Conservation (phyloP, 2,888 invertebrate species). For the Lutraria lutraria region DNA sequence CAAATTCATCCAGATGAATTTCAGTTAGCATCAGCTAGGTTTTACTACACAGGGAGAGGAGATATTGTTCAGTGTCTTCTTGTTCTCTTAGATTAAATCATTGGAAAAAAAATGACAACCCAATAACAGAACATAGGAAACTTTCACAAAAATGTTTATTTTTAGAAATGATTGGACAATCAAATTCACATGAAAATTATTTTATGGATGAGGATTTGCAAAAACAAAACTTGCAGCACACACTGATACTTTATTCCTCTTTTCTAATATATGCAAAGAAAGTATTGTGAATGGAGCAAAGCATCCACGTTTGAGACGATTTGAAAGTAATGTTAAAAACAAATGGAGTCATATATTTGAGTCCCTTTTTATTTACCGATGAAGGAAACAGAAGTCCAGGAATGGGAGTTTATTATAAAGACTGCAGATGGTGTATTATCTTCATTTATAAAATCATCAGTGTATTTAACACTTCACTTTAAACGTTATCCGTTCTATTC, state of each 20-base stretch:
- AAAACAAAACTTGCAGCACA: no score
- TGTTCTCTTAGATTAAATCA: conserved; percentile 22
- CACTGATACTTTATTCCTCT: conserved; percentile 52
- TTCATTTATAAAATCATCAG: conserved; percentile 57
- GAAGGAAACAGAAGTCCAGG: conserved; percentile 55
- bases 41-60: conserved; percentile 34
- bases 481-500: no score
- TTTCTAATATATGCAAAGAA: conserved; percentile 57
- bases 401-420: conserved; percentile 61
- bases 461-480: no score
- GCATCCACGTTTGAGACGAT: conserved; percentile 34
- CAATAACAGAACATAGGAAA: conserved; percentile 23
- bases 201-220: no score
- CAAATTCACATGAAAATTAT: no score
- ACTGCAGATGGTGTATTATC: conserved; percentile 49
- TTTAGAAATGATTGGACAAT: conserved; percentile 49
- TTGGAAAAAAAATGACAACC: conserved; percentile 28
- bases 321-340: conserved; percentile 38
- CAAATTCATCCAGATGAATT: conserved; percentile 49
- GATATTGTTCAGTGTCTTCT: conserved; percentile 32
- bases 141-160: conserved; percentile 51
- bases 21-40: conserved; percentile 31
- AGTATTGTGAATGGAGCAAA: conserved; percentile 51
- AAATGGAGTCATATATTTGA: conserved; percentile 56
- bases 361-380: conserved; percentile 56